phyloP scores from a whole-genome alignment of 2,797 vertebrate species.

The Myotis findleyi region DNA sequence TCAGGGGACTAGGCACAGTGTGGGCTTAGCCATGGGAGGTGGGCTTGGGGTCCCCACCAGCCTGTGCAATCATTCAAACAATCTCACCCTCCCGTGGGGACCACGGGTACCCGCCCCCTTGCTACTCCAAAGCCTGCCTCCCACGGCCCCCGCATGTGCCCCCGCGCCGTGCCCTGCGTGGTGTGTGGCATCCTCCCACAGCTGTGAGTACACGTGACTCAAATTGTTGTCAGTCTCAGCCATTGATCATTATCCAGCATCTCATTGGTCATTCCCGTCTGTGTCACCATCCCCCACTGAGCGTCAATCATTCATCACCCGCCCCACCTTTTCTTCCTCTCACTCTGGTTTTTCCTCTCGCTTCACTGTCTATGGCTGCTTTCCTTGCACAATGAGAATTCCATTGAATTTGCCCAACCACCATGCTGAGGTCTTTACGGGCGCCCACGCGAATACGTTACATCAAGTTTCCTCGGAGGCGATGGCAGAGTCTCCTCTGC shows the following conservation, averaged over 20 bases:
- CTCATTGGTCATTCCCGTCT: background rate
- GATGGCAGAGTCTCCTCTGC: too few species aligned
- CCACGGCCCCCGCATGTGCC: rapidly evolving
- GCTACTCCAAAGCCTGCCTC: background rate
- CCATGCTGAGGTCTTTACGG: background rate
- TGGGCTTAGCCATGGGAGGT: background rate
- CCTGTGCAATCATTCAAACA: background rate
- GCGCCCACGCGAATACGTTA: rapidly evolving
- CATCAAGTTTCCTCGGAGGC: background rate
- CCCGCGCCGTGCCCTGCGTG: rapidly evolving
- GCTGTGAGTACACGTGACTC: background rate
- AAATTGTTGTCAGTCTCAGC: background rate
- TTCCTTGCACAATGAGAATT: background rate
- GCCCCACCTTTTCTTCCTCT: background rate
- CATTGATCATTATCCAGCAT: background rate
- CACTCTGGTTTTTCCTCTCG: background rate
- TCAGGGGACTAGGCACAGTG: rapidly evolving
- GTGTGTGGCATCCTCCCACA: background rate
- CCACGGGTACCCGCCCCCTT: background rate
- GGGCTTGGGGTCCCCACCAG: too few species aligned
- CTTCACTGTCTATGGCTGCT: background rate
- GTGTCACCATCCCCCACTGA: too few species aligned
- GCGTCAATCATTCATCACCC: too few species aligned
- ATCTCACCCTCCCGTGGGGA: background rate
- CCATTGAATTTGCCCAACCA: background rate